A percentile compares a stretch with the other conserved stretches of the same genome.
phyloP scores from a whole-genome alignment of 2,113 vertebrate species.

The Notothenia rossii region DNA sequence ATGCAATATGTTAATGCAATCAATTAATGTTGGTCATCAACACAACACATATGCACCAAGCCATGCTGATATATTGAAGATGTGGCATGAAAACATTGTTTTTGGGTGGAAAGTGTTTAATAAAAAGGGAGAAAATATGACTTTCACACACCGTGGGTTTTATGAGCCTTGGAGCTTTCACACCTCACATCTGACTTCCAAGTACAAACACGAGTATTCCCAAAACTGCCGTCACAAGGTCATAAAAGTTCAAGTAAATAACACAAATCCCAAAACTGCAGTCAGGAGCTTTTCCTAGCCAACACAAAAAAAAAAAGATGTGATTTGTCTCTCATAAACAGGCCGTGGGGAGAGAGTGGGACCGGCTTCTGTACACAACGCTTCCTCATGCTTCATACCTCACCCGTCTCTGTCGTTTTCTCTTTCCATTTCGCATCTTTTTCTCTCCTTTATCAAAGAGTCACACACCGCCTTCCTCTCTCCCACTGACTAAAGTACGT shows the following conservation, averaged over 20 bases:
- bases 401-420: slow-evolving; percentile 39
- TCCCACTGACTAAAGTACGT: slow-evolving; percentile 55
- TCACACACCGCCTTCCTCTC: slow-evolving; percentile 11
- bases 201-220: slow-evolving; percentile 57
- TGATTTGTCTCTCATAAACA: slow-evolving; percentile 51
- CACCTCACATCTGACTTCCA: slow-evolving; percentile 28
- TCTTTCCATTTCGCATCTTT: slow-evolving; percentile 39
- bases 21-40: slow-evolving; percentile 1
- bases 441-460: slow-evolving; percentile 42
- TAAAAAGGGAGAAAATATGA: slow-evolving; percentile 3
- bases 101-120: neutral
- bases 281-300: slow-evolving; percentile 40
- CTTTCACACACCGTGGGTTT: slow-evolving; percentile 42
- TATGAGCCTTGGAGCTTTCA: slow-evolving; percentile 40
- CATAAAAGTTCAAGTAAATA: slow-evolving; percentile 64
- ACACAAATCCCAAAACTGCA: slow-evolving; percentile 57
- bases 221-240: slow-evolving; percentile 54
- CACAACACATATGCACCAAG: neutral
- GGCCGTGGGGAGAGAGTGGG: slow-evolving; percentile 32
- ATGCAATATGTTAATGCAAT: neutral
- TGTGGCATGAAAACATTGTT: neutral
- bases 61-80: slow-evolving; percentile 6
- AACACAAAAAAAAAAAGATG: slow-evolving; percentile 50
- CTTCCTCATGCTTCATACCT: slow-evolving; percentile 48
- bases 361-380: slow-evolving; percentile 50